These are phyloP conservation scores for Eupithecia vulgata DNA, from an alignment of 2,888 invertebrate genomes.

Conservation along the genomic window DNA sequence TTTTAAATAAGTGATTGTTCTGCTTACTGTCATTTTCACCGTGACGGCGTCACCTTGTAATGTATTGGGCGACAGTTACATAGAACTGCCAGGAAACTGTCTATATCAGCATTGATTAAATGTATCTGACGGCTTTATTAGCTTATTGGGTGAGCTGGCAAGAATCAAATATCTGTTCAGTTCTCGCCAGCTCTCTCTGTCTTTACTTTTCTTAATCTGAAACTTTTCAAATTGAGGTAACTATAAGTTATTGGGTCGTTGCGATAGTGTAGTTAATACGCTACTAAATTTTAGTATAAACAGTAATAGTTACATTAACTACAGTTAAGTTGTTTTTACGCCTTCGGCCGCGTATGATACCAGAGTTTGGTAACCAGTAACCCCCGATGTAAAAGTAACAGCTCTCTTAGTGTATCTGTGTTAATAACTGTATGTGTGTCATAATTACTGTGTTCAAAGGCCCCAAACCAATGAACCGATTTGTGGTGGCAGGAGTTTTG, in stretches of 20 bases:
- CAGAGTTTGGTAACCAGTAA: too few relatives aligned
- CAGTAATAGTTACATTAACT: too few relatives aligned
- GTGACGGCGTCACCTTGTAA: background rate
- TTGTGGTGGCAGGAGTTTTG: too few relatives aligned
- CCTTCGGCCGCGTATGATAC: too few relatives aligned
- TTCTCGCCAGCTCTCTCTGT: background rate
- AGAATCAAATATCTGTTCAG: background rate
- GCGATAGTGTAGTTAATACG: too few relatives aligned
- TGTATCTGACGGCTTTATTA: background rate
- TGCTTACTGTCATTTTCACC: background rate
- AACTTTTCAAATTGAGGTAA: background rate
- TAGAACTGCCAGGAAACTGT: constrained; percentile 4
- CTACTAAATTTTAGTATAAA: too few relatives aligned
- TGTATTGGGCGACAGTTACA: constrained; percentile 1
- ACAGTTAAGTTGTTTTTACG: too few relatives aligned
- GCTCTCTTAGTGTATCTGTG: too few relatives aligned
- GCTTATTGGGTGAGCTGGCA: background rate
- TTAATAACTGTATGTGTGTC: too few relatives aligned
- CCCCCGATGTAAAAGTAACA: too few relatives aligned
- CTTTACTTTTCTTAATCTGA: background rate
- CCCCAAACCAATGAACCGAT: too few relatives aligned
- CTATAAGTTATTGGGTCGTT: background rate
- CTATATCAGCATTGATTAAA: constrained; percentile 12
- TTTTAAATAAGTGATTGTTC: background rate
- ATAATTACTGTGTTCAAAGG: too few relatives aligned